Base-by-base conservation (phyloP, 2,113 vertebrate genomes). In the Dasypus novemcinctus region DNA sequence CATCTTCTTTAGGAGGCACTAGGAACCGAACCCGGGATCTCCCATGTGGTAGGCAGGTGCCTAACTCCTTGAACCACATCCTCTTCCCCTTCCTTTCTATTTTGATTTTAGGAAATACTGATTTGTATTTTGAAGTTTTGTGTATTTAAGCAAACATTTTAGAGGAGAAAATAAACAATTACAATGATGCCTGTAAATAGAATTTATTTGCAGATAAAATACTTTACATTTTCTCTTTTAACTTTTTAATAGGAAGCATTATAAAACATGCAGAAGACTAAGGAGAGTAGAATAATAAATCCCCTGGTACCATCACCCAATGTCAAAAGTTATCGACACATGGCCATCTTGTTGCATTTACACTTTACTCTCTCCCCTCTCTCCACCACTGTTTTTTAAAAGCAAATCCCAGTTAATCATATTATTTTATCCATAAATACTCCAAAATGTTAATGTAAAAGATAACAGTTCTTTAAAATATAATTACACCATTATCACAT, bases 161-260 rank as follows among this genome's bases (percentile, higher is more conserved):
- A 96, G 87, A 18, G n/a, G 36, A 79, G 46, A 88, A 91, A 86
- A 72, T 14, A 41, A 36, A 94, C 93, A 80, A 57, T 84, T 79
- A 46, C 21, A 46, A 87, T 21, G 41, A 71, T 89, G 27, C 72
- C 41, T 94, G 20, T 59, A 92, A 93, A 90, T 71, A 87, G 29
- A 75, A 68, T 12, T 95, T 92, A 69, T 49, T 83, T 93, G n/a
- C 94, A 93, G 92, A 63, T 33, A 66, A 57, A 81, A 59, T 84
- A 71, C 25, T 29, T 64, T 71, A 57, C 4, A 90, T 10, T 94
- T 88, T 63, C 49, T 88, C 31, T 46, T 95, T 91, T 52, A 71
- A 66, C 17, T 74, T 54, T 43, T 84, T 63, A 83, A 69, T 31
- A 75, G 68, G 31, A 82, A 80, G 79, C 74, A 31, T 66, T 68